Base-by-base conservation (phyloP, 2,113 vertebrate species). In the Toxotes chatareus region DNA sequence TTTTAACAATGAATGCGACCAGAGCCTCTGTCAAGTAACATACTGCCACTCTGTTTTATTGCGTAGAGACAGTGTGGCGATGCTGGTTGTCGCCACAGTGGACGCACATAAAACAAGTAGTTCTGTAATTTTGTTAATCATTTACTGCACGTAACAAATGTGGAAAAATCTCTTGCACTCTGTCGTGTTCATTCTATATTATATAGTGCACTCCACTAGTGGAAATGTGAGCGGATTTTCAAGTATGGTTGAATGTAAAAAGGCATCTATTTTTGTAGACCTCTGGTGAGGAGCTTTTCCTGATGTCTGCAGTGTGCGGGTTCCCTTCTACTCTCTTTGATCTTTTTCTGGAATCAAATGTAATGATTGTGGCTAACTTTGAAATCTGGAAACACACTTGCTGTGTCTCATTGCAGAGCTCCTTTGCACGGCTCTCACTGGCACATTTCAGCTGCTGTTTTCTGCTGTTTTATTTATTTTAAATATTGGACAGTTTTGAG, bases 331-430 rank as follows among this genome's bases (percentile, higher is more conserved):
- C 82, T 76, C 56, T 5, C 76, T 93, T 88, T 92, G 91, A 93
- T 93, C 93, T 93, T 93, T 93, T 92, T 91, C 89, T 91, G 89
- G 92, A 92, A 90, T 91, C 88, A 84, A 88, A 89, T 93, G 89
- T 92, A 89, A 90, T 90, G 93, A 90, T 91, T 92, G 93, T 93
- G 91, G 93, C 84, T 67, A 65, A 89, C 93, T 89, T 89, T 91
- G 86, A 93, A 93, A 92, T 92, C 85, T 92, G 89, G 85, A 89
- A 89, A 89, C 85, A 85, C 80, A 80, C 84, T 90, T 61, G 83
- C 44, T 61, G 42, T 49, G 73, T 87, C 80, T 88, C 47, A 1
- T 19, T 84, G 81, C 78, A 68, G 73, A 80, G 79, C 82, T 84
- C n/a, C 59, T 74, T 89, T 76, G 89, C 88, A 88, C 65, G 78